phyloP scores from a whole-genome alignment of 2,113 vertebrate species.

The Puntigrus tetrazona region DNA sequence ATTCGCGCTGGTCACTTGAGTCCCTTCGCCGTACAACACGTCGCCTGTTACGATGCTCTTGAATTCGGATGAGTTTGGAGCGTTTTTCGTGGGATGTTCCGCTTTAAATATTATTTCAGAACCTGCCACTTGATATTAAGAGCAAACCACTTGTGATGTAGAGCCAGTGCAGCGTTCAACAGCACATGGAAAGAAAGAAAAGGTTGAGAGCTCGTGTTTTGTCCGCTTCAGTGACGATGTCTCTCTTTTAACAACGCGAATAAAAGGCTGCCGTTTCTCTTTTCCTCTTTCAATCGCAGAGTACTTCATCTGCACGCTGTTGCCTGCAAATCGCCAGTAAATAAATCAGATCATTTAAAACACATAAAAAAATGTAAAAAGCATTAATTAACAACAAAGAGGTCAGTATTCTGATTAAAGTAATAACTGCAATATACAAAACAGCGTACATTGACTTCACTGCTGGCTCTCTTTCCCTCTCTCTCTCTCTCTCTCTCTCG shows the following conservation, averaged over 20 bases:
- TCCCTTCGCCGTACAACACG: neutral
- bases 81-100: neutral
- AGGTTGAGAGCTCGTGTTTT: neutral
- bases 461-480: neutral
- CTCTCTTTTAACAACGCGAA: neutral
- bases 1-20: neutral
- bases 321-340: neutral
- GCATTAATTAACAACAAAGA: neutral
- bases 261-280: neutral
- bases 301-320: neutral
- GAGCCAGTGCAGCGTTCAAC: neutral
- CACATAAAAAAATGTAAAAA: neutral
- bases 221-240: constrained; percentile 27
- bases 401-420: neutral
- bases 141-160: neutral
- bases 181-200: neutral
- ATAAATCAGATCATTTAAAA: neutral
- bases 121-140: neutral
- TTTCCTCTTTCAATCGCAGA: neutral
- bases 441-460: neutral
- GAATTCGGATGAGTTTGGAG: neutral
- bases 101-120: neutral
- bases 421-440: neutral
- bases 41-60: neutral
- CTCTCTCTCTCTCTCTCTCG: neutral